Conservation (phyloP, 1,140 invertebrate species). For the Drosophila virilis region DNA sequence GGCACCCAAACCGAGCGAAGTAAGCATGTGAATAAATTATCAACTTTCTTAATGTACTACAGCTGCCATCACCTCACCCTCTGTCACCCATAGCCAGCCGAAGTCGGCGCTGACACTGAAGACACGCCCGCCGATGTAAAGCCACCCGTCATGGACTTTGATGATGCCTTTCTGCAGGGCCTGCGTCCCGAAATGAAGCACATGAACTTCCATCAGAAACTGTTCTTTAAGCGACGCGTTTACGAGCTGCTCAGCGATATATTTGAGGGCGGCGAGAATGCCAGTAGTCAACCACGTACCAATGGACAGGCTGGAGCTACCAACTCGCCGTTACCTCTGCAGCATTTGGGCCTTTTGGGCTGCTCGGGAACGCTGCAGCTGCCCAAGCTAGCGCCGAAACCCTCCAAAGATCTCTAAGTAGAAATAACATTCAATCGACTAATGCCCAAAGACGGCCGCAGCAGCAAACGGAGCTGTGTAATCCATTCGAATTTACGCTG, state of each 20-base stretch:
- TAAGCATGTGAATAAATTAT: slow-evolving; percentile 6
- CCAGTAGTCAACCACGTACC: not conserved
- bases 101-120: not conserved
- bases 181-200: slow-evolving; percentile 70
- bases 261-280: slow-evolving; percentile 28
- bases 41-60: not conserved
- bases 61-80: not conserved
- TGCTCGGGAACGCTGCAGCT: slow-evolving; percentile 41
- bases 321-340: slow-evolving; percentile 14
- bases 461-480: slow-evolving; percentile 16
- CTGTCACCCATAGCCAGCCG: not conserved
- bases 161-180: slow-evolving; percentile 74
- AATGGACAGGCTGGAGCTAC: slow-evolving; percentile 14
- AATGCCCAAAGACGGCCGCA: slow-evolving; percentile 42
- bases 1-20: slow-evolving; percentile 4
- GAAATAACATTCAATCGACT: not conserved
- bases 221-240: slow-evolving; percentile 73
- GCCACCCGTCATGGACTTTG: slow-evolving; percentile 41
- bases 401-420: slow-evolving; percentile 38
- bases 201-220: slow-evolving; percentile 75
- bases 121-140: not conserved
- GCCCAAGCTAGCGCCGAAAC: slow-evolving; percentile 42
- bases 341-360: slow-evolving; percentile 24
- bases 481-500: slow-evolving; percentile 43
- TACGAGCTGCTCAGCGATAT: slow-evolving; percentile 72